phyloP scores from a whole-genome alignment of 1,140 invertebrate genomes.

The Chelonus insularis region DNA sequence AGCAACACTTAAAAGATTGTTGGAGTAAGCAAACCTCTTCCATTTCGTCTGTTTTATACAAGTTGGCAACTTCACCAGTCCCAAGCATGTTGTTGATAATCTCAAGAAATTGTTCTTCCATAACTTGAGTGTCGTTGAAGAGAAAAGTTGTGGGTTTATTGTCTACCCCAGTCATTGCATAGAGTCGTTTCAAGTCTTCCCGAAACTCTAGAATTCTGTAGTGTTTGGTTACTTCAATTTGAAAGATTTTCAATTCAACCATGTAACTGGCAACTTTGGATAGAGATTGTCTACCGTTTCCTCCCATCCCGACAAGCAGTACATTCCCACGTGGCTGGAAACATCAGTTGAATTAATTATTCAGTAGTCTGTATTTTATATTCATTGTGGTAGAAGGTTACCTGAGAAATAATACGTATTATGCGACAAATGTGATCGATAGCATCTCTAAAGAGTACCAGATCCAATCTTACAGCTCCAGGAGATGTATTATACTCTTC shows the following conservation, averaged over 20 bases:
- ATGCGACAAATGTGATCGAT: slow-evolving; percentile 82
- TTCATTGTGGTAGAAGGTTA: slow-evolving; percentile 20
- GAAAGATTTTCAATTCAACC: slow-evolving; percentile 74
- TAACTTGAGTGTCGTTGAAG: slow-evolving; percentile 81
- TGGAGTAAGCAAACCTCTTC: slow-evolving; percentile 65
- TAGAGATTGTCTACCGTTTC: slow-evolving; percentile 82
- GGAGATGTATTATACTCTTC: slow-evolving; percentile 79
- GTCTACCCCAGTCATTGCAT: slow-evolving; percentile 72
- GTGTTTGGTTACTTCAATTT: slow-evolving; percentile 77
- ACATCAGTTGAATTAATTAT: neutral
- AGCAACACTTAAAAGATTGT: neutral
- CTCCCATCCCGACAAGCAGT: slow-evolving; percentile 82
- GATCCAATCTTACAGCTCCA: slow-evolving; percentile 74
- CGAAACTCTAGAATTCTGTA: slow-evolving; percentile 78
- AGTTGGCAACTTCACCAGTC: slow-evolving; percentile 80
- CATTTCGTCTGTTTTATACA: slow-evolving; percentile 83
- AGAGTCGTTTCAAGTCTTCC: slow-evolving; percentile 81
- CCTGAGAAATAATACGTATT: slow-evolving; percentile 78
- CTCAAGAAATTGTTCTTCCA: slow-evolving; percentile 82
- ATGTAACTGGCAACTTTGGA: slow-evolving; percentile 77
- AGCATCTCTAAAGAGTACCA: slow-evolving; percentile 80
- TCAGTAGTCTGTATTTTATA: neutral
- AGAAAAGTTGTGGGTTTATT: slow-evolving; percentile 76
- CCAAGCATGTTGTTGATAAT: slow-evolving; percentile 86
- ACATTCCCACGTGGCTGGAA: slow-evolving; percentile 73